A percentile compares a stretch with the other conserved stretches of the same genome.
phyloP scores from a whole-genome alignment of 2,113 vertebrate genomes.

The Petroica traversi region DNA sequence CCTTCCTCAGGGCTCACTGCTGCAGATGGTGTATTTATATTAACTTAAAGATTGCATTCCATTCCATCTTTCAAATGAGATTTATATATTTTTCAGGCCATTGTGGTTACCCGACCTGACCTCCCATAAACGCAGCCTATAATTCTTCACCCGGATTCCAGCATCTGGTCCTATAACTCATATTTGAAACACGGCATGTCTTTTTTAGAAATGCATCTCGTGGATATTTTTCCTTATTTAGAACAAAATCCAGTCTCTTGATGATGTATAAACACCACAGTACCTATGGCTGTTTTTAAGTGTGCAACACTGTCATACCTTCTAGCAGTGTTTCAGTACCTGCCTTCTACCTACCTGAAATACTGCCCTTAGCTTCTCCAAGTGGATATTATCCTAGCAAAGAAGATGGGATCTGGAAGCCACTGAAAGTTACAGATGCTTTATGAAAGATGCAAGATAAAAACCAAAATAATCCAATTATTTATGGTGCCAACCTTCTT shows the following conservation, averaged over 20 bases:
- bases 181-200: not conserved
- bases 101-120: conserved; percentile 58
- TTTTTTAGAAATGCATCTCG: conserved; percentile 6
- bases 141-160: conserved; percentile 45
- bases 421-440: not conserved
- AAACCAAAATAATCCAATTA: not conserved
- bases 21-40: conserved; percentile 62
- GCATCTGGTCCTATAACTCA: conserved; percentile 50
- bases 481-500: not conserved
- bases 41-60: conserved; percentile 56
- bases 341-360: not conserved
- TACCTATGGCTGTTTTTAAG: not conserved
- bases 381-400: not conserved
- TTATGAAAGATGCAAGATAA: not conserved
- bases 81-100: conserved; percentile 62
- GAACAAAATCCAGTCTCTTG: not conserved
- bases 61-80: conserved; percentile 65
- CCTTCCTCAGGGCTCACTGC: conserved; percentile 18
- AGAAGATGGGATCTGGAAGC: not conserved
- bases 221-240: not conserved
- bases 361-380: not conserved
- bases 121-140: conserved; percentile 49
- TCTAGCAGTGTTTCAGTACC: not conserved
- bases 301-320: not conserved
- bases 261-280: not conserved